phyloP scores from a whole-genome alignment of 2,113 vertebrate genomes.

The Herpailurus yagouaroundi region DNA sequence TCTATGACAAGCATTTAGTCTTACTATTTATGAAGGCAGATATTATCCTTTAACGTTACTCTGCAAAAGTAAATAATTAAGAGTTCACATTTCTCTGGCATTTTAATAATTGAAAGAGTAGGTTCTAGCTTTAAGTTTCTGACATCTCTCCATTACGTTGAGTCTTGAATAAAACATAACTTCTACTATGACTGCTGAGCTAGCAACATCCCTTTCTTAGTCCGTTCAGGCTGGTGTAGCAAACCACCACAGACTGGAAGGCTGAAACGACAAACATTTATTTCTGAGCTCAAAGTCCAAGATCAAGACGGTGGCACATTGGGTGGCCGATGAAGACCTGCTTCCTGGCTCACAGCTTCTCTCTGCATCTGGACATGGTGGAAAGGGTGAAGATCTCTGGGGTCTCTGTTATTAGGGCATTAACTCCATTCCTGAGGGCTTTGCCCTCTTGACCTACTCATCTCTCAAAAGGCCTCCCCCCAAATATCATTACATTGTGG shows the following conservation, averaged over 20 bases:
- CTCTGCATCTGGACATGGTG: fast-evolving
- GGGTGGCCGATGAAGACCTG: neutral
- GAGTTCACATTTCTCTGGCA: neutral
- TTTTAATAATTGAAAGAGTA: neutral
- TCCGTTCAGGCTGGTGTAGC: neutral
- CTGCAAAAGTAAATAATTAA: neutral
- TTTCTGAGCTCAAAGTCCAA: neutral
- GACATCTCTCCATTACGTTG: neutral
- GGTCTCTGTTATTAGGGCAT: neutral
- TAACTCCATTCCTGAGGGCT: neutral
- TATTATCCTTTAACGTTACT: neutral
- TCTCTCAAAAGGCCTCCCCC: neutral
- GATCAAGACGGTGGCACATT: neutral
- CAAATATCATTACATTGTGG: neutral
- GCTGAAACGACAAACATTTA: neutral
- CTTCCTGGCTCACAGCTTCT: neutral
- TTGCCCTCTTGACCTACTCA: neutral
- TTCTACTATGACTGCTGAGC: neutral
- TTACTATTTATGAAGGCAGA: neutral
- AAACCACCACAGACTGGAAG: neutral
- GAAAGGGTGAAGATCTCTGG: neutral
- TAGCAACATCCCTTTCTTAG: neutral
- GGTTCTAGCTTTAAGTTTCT: neutral
- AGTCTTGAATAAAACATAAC: neutral
- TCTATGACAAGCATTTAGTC: neutral